Evolutionary conservation across 2,113 vertebrate genomes (phyloP).

Genomic region (Bolborhynchus lineola): DNA sequence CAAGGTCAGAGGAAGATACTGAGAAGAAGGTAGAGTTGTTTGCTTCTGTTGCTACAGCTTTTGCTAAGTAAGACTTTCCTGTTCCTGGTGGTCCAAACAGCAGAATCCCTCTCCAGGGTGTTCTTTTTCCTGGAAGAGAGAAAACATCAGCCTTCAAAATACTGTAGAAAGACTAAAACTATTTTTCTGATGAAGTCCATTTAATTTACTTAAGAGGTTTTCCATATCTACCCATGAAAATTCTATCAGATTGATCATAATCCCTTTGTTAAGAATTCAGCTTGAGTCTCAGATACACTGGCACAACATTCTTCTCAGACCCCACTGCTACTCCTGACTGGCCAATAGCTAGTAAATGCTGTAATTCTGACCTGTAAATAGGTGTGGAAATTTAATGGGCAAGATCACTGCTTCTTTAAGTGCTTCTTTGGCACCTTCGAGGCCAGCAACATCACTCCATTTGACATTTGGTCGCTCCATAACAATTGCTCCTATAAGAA

Average conservation of each 20-base stretch:
- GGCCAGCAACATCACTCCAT: constrained; percentile 94
- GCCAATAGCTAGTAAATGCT: background rate
- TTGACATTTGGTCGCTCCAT: constrained; percentile 96
- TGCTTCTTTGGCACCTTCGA: constrained; percentile 96
- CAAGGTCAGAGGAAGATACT: constrained; percentile 94
- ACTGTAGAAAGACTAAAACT: background rate
- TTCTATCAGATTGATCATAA: background rate
- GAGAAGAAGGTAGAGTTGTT: constrained; percentile 99
- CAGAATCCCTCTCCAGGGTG: constrained; percentile 95
- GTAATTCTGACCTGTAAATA: constrained; percentile 88
- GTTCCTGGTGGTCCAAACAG: constrained; percentile 98
- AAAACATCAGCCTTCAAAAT: background rate
- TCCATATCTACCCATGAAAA: background rate
- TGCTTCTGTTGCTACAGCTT: constrained; percentile 97
- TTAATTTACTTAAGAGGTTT: background rate
- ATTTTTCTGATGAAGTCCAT: background rate
- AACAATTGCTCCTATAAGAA: constrained; percentile 88
- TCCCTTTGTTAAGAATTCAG: background rate
- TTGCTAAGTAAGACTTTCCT: constrained; percentile 96
- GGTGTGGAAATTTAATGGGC: constrained; percentile 97
- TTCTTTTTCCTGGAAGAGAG: constrained; percentile 87
- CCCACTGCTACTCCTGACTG: background rate
- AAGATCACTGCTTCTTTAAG: constrained; percentile 98
- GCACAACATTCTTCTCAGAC: background rate
- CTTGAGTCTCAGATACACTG: background rate